A percentile compares a stretch with the other conserved stretches of the same genome.
Evolutionary conservation across 2,888 invertebrate species (phyloP).

Genomic region (Athripsodes cinereus): DNA sequence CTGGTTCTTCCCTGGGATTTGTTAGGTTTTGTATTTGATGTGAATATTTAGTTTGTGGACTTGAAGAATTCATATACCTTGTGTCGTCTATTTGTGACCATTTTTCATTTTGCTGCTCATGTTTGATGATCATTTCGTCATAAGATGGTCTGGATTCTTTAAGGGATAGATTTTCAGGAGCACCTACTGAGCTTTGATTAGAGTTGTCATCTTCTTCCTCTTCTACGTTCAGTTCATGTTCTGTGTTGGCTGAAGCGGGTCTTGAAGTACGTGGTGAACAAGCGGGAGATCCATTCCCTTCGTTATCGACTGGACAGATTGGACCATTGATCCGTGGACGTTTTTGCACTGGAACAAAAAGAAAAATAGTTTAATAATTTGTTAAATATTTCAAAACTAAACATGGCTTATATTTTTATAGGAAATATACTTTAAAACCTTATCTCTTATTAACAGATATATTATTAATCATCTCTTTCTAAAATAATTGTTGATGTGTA

Average conservation of each 20-base stretch:
- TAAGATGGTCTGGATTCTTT: slow-evolving; percentile 55
- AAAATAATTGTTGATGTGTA: too few relatives aligned
- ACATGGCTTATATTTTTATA: too few relatives aligned
- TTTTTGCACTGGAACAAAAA: slow-evolving; percentile 40
- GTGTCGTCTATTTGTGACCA: slow-evolving; percentile 37
- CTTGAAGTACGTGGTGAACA: slow-evolving; percentile 39
- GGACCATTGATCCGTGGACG: slow-evolving; percentile 43
- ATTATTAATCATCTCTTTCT: too few relatives aligned
- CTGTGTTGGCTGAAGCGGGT: slow-evolving; percentile 40
- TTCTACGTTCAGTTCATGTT: slow-evolving; percentile 51
- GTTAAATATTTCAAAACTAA: too few relatives aligned
- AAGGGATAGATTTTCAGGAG: slow-evolving; percentile 77
- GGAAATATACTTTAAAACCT: too few relatives aligned
- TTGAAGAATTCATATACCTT: slow-evolving; percentile 25
- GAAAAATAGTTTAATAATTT: neutral
- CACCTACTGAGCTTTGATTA: slow-evolving; percentile 47
- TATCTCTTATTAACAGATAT: too few relatives aligned
- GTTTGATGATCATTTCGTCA: slow-evolving; percentile 45
- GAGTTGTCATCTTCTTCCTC: slow-evolving; percentile 47
- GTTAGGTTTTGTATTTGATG: slow-evolving; percentile 25
- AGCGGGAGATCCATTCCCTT: slow-evolving; percentile 34
- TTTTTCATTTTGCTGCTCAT: slow-evolving; percentile 43
- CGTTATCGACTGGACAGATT: slow-evolving; percentile 32
- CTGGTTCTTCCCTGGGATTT: slow-evolving; percentile 18
- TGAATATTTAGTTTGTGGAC: slow-evolving; percentile 36